Evolutionary conservation across 2,888 invertebrate species (phyloP).

Genomic region (Corbicula japonica): DNA sequence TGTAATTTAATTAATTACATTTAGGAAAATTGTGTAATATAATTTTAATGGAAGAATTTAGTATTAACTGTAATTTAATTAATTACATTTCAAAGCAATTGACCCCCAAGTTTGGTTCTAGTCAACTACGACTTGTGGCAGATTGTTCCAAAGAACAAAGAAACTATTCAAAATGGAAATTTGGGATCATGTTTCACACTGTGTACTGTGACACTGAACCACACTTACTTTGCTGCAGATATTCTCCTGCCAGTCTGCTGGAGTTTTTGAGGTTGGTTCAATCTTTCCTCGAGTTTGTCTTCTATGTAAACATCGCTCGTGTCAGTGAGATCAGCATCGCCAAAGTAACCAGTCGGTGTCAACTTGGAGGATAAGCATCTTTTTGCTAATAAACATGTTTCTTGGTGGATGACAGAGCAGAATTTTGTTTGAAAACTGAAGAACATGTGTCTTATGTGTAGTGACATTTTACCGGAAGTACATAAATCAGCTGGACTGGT

Average conservation of each 20-base stretch:
- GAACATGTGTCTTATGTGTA: not conserved
- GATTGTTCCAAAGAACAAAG: no score
- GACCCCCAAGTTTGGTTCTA: no score
- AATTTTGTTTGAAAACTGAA: not conserved
- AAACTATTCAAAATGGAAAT: no score
- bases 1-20: no score
- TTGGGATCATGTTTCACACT: no score
- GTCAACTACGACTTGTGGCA: no score
- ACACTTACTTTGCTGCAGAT: not conserved
- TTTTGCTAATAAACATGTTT: not conserved
- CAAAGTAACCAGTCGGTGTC: not conserved
- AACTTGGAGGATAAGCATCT: not conserved
- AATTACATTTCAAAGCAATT: no score
- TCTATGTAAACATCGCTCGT: conserved; percentile 1
- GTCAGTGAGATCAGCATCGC: not conserved
- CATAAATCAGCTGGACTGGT: not conserved
- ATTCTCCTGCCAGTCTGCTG: not conserved
- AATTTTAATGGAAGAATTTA: no score
- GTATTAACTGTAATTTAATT: no score
- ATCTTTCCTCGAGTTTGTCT: conserved; percentile 3
- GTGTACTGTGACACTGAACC: no score
- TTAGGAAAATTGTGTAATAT: no score
- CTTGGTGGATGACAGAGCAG: not conserved
- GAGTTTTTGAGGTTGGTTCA: not conserved
- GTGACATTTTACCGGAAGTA: conserved; percentile 16